Evolutionary conservation across 2,888 invertebrate species (phyloP), one percentile per base, ranked within the genome.

Genomic region (Epirrita christyi): DNA sequence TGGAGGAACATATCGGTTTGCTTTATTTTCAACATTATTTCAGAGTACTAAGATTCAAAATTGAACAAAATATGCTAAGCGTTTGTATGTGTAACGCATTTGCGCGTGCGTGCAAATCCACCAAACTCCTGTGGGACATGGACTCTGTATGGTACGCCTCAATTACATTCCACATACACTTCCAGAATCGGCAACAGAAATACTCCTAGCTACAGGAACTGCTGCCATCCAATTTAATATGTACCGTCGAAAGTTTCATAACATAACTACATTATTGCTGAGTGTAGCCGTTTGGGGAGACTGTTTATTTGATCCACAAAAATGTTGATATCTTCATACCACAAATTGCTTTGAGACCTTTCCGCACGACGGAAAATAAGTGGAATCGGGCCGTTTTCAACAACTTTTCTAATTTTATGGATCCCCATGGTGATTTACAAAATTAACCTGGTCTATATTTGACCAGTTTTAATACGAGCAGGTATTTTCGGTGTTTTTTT

Each of bases 161-260:
- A 85, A 86, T 88, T 86, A 86, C 83, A 82, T 80, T 80, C 79
- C 81, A 76, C 68, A 78, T 80, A 82, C 80, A 81, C 73, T 78
- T 63, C 63, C 70, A 70, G 83, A 85, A 84, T 85, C 75, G 70
- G 70, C 80, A 78, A 83, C 80, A 76, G 76, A 78, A 72, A 71
- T 73, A 74, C 76, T 68, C 67, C 68, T 55, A 28, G 51, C 70
- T 68, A 67, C 67, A 71, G 66, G 68, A 76, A 76, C 74, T 72
- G 68, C 68, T 70, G 69, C 74, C 75, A 77, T 80, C 78, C 75
- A 77, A 78, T 78, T 73, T 76, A 76, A 75, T 75, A 71, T 69
- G 68, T 69, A 71, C 71, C 70, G 38, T 68, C 66, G 66, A 53
- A 67, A 63, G 57, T 65, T 65, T 63, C 62, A 67, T 67, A 65